Base-by-base conservation (phyloP, 2,113 vertebrate genomes). In the Amazona vittata region DNA sequence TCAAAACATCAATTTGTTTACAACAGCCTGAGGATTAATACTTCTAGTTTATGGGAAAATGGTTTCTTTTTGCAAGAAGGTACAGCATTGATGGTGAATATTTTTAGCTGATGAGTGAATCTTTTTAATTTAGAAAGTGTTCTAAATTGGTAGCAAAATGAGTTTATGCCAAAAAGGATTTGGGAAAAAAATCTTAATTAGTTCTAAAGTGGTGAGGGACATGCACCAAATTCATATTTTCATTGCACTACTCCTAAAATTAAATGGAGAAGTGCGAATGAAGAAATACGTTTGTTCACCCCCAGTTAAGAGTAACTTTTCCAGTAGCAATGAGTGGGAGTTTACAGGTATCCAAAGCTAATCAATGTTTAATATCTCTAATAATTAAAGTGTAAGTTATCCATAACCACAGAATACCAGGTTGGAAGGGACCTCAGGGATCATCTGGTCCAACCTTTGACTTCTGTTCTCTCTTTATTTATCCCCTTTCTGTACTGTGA, bases 21-120 rank as follows among this genome's bases (percentile, higher is more conserved):
- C 92, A 86, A 90, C 90, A 97, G 77, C 37, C 70, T 92, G 80
- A 95, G 57, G 52, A 91, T 96, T 93, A 95, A 95, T 93, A 87
- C 64, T 59, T 84, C 25, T 81, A 92, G 44, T 43, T 70, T 81
- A n/a, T 77, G 95, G 96, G 78, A 94, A 91, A 89, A 94, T 71
- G 59, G 83, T 73, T 94, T 47, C 59, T 43, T 19, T 77, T 64
- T 65, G 60, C 37, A 65, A 50, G 81, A 67, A 94, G 47, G 50
- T 83, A 67, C 91, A 67, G 35, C 70, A 31, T 22, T 86, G 44
- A 43, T 70, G 43, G 28, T 77, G 91, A 37, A 37, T 37, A 37
- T 37, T 37, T 37, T 37, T 37, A 37, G 37, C 37, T 37, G 37
- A 37, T 37, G 88, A 87, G 41, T 70, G 33, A 93, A 86, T 75